Evolutionary conservation across 2,888 invertebrate species (phyloP), one percentile per base, ranked within the genome.

Genomic region (Aplocera efformata): DNA sequence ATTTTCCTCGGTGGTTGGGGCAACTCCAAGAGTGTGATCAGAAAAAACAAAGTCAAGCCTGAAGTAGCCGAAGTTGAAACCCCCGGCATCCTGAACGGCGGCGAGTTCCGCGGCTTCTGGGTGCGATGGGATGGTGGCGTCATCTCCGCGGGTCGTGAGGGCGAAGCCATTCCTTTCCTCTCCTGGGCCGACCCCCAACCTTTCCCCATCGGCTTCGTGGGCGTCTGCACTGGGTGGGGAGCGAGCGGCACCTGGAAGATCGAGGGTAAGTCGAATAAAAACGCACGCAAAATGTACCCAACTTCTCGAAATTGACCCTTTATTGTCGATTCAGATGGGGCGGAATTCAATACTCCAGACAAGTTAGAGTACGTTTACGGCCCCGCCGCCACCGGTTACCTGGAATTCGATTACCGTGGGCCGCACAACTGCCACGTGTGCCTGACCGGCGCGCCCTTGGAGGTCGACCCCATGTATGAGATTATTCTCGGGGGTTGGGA

Each of bases 1-100:
- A 72, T 97, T 35, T 94, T 96, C 81, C 90, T 97, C 60, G 97
- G 97, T 17, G 96, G 96, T 20, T 97, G 96, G 97, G 91, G 91
- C 11, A 96, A 97, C 77, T 86, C 90, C 49, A 96, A 95, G 80
- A 95, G 94, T 21, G 93, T 95, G 0, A 94, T 96, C 67, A 92
- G 96, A 42, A 92, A 91, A 67, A 94, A 96, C 81, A 90, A 91
- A 68, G 83, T 91, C 47, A 91, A 95, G 76, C 94, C 95, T 1
- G 94, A 95, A 36, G 92, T 91, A 49, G 91, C 90, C 7, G 92
- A 93, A 72, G 89, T 86, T 3, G 90, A 92, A 20, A 96, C 95
- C 0, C 94, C 94, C 0, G 90, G 89, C 42, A 92, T 95, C 56
- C 78, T 96, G 53, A 92, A 90, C 67, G 90, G 80, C 5, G 92